These are phyloP conservation scores for Knipowitschia caucasica DNA, from an alignment of 2,797 vertebrate species.

Conservation along the genomic window DNA sequence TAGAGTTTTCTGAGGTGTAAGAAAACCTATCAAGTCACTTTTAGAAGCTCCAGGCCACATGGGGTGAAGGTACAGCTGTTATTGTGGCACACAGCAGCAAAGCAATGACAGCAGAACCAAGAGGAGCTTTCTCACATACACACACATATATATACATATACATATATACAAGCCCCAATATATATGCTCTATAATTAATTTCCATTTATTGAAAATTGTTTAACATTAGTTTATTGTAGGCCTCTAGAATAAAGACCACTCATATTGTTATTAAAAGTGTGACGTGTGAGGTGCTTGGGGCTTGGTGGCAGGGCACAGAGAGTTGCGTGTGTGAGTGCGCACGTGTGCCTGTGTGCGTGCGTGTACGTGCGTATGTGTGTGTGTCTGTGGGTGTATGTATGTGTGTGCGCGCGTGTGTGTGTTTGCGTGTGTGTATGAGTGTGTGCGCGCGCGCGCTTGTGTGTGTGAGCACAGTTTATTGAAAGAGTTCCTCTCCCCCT, in stretches of 20 bases:
- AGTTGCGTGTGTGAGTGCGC: no score
- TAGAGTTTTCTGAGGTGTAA: constrained; percentile 33
- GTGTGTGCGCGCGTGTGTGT: no score
- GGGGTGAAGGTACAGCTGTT: constrained; percentile 57
- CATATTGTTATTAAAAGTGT: constrained; percentile 5
- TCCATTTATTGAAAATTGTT: no score
- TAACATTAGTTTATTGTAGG: not conserved
- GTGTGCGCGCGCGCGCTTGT: no score
- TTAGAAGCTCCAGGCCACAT: constrained; percentile 36
- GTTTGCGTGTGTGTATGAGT: no score
- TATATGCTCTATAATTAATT: no score
- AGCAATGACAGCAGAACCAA: constrained; percentile 26
- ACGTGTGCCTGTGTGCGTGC: no score
- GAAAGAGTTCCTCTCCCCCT: constrained; percentile 72
- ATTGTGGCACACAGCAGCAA: constrained; percentile 36
- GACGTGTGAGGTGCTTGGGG: constrained; percentile 66
- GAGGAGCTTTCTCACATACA: not conserved
- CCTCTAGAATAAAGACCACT: not conserved
- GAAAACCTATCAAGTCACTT: constrained; percentile 33
- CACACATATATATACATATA: not conserved
- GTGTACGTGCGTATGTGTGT: no score
- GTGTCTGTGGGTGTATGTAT: no score
- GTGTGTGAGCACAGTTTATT: constrained; percentile 66
- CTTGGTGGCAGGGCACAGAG: constrained; percentile 51
- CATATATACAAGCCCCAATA: not conserved